Evolutionary conservation across 1,140 invertebrate genomes (phyloP).

Genomic region (Leptinotarsa undecemlineata): DNA sequence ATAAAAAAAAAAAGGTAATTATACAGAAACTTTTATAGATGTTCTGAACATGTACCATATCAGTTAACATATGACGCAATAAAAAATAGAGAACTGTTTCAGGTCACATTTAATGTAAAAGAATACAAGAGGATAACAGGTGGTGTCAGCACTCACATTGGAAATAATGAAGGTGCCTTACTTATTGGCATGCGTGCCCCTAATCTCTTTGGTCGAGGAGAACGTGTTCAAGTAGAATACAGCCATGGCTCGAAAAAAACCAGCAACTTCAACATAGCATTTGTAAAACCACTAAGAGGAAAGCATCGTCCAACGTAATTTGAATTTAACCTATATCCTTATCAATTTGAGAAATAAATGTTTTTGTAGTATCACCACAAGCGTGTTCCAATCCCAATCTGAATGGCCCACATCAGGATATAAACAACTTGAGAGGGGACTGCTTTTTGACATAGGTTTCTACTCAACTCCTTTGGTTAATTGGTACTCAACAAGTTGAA

Average conservation of each 20-base stretch:
- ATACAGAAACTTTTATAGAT: too few species aligned
- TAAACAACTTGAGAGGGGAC: slow-evolving; percentile 66
- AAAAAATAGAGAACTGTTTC: slow-evolving; percentile 31
- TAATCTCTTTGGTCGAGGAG: slow-evolving; percentile 82
- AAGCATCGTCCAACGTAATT: slow-evolving; percentile 62
- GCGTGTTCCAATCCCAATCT: slow-evolving; percentile 71
- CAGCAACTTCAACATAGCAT: slow-evolving; percentile 71
- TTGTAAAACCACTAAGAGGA: slow-evolving; percentile 74
- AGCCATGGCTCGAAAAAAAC: slow-evolving; percentile 73
- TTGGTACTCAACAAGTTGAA: not conserved
- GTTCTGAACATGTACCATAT: too few species aligned
- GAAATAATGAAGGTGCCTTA: slow-evolving; percentile 84
- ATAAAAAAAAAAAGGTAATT: too few species aligned
- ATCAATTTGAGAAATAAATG: slow-evolving; percentile 10
- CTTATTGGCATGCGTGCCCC: slow-evolving; percentile 71
- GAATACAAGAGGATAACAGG: slow-evolving; percentile 76
- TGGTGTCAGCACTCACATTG: slow-evolving; percentile 79
- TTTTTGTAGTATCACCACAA: slow-evolving; percentile 64
- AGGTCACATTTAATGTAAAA: slow-evolving; percentile 81
- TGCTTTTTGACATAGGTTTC: slow-evolving; percentile 68
- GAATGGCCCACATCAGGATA: slow-evolving; percentile 84
- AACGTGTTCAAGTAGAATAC: slow-evolving; percentile 77
- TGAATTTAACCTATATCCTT: not conserved
- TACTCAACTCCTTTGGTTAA: slow-evolving; percentile 61
- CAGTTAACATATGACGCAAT: too few species aligned